These are phyloP conservation scores for Stomatorhinus walkeri DNA, from an alignment of 2,797 vertebrate species.

Conservation along the genomic window DNA sequence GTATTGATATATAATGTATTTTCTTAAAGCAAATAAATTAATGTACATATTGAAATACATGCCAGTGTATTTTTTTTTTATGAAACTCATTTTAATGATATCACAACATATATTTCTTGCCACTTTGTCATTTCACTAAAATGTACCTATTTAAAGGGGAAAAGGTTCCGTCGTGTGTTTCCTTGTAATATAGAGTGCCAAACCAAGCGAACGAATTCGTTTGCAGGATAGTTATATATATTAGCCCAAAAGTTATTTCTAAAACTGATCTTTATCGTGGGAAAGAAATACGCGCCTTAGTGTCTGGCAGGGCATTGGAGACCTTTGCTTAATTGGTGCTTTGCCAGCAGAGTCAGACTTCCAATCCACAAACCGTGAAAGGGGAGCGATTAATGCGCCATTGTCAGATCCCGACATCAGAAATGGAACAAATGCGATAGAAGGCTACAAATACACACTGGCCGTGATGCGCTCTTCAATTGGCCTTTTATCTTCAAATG, in stretches of 20 bases:
- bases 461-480: neutral
- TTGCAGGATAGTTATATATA: neutral
- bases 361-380: constrained; percentile 45
- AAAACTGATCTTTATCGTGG: neutral
- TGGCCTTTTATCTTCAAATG: neutral
- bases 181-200: neutral
- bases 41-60: neutral
- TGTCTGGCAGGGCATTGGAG: constrained; percentile 43
- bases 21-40: constrained; percentile 25
- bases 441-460: neutral
- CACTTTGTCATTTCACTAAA: neutral
- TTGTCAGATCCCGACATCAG: constrained; percentile 32
- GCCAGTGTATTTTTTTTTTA: neutral
- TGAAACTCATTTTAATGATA: neutral
- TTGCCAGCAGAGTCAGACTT: constrained; percentile 29
- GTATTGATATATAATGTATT: constrained; percentile 18
- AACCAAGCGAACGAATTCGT: neutral
- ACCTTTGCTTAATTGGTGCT: constrained; percentile 29
- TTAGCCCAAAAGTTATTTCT: neutral
- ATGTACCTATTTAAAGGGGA: neutral
- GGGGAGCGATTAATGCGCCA: constrained; percentile 35
- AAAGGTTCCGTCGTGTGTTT: neutral
- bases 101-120: neutral
- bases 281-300: neutral
- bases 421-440: constrained; percentile 29